phyloP scores from a whole-genome alignment of 2,888 invertebrate species.

The Pseudolycoriella hygida region DNA sequence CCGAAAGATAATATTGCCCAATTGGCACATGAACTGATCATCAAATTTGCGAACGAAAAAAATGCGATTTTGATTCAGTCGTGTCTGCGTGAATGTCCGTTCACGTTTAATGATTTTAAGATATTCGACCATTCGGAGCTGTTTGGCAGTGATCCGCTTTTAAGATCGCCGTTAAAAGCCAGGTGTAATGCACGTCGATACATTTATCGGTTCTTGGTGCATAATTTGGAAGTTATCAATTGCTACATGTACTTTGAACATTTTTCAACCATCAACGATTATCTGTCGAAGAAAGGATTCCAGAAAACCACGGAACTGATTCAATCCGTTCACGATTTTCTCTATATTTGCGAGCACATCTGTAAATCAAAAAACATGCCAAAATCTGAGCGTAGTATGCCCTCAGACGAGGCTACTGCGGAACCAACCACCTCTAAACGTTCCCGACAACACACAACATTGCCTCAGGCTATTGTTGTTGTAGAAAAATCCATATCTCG shows the following conservation, averaged over 20 bases:
- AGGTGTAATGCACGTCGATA: not conserved
- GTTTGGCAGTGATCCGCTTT: not conserved
- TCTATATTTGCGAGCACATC: constrained; percentile 2
- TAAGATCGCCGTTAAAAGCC: not conserved
- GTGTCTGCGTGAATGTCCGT: constrained; percentile 24
- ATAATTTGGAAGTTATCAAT: not conserved
- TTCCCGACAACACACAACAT: not conserved
- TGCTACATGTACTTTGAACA: constrained; percentile 3
- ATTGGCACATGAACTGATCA: constrained; percentile 22
- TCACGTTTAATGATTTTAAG: constrained; percentile 17
- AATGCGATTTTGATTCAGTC: constrained; percentile 20
- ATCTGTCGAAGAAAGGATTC: not conserved
- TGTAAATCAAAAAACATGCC: constrained; percentile 6
- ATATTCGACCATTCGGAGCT: not conserved
- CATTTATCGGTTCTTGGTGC: constrained; percentile 2
- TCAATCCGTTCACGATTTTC: not conserved
- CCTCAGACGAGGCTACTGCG: not conserved
- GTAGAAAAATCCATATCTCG: not conserved
- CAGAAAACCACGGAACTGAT: not conserved
- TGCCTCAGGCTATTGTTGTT: not conserved
- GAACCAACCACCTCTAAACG: not conserved
- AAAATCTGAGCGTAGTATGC: not conserved
- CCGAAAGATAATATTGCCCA: constrained; percentile 18
- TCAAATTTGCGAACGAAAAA: constrained; percentile 18
- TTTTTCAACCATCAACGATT: not conserved